phyloP scores from a whole-genome alignment of 2,797 vertebrate species.

The Acrocephalus scirpaceus region DNA sequence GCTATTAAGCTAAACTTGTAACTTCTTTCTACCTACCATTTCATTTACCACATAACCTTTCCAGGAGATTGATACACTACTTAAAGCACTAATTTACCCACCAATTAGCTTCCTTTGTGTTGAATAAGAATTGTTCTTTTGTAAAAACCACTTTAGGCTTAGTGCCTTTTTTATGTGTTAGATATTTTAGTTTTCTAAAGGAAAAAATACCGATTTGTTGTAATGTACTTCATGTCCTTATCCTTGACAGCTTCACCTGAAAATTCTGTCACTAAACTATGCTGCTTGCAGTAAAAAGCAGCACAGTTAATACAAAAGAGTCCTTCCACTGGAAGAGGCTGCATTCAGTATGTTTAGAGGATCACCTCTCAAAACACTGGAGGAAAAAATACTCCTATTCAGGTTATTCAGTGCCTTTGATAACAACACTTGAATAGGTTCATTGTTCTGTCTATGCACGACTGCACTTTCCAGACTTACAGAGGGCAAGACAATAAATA shows the following conservation, averaged over 20 bases:
- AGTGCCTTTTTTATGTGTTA: background rate
- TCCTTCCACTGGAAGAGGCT: background rate
- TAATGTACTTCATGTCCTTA: background rate
- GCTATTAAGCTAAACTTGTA: background rate
- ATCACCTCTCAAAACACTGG: background rate
- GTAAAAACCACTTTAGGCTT: background rate
- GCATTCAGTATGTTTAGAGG: background rate
- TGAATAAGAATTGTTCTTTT: background rate
- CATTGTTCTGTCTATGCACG: background rate
- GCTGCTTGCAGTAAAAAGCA: background rate
- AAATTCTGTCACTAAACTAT: background rate
- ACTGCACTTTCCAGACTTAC: background rate
- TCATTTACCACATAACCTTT: background rate
- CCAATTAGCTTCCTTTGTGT: background rate
- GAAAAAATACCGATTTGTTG: background rate
- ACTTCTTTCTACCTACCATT: background rate
- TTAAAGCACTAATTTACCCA: background rate
- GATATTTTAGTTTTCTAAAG: background rate
- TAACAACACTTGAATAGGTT: background rate
- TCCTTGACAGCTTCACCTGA: background rate
- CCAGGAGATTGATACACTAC: background rate
- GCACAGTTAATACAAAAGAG: background rate
- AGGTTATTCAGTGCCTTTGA: background rate
- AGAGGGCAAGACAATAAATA: background rate
- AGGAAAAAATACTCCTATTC: background rate